phyloP scores from a whole-genome alignment of 2,888 invertebrate species.

The Drosophila formosana region DNA sequence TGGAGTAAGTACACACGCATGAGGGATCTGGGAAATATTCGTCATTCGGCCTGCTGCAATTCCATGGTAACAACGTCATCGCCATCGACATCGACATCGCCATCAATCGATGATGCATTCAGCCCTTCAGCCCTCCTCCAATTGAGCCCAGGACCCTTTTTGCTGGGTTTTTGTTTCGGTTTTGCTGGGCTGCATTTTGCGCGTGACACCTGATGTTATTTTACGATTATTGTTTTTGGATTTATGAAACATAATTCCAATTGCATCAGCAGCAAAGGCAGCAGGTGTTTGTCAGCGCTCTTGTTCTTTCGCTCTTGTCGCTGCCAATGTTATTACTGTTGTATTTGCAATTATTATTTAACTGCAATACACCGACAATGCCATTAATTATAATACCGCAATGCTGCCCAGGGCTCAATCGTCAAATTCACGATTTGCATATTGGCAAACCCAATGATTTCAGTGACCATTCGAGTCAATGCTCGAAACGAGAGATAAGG shows the following conservation, averaged over 20 bases:
- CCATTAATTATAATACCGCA: slow-evolving; percentile 62
- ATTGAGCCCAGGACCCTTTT: slow-evolving; percentile 13
- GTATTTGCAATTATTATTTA: slow-evolving; percentile 55
- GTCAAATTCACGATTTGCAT: slow-evolving; percentile 46
- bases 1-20: background rate
- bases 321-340: slow-evolving; percentile 12
- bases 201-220: slow-evolving; percentile 81
- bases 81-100: background rate
- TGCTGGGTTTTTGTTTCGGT: background rate
- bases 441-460: slow-evolving; percentile 3
- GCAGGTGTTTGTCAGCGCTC: slow-evolving; percentile 44
- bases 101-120: slow-evolving; percentile 19
- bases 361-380: slow-evolving; percentile 34
- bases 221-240: slow-evolving; percentile 80
- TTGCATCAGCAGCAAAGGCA: slow-evolving; percentile 53
- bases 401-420: slow-evolving; percentile 38
- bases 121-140: background rate
- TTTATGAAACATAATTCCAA: slow-evolving; percentile 78
- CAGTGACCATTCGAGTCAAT: slow-evolving; percentile 4
- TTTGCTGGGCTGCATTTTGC: slow-evolving; percentile 40
- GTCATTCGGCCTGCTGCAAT: slow-evolving; percentile 9
- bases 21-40: background rate
- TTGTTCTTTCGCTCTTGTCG: slow-evolving; percentile 8
- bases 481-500: too few species aligned
- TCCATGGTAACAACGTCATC: background rate